Evolutionary conservation across 2,797 vertebrate genomes (phyloP), one percentile per base, ranked within the genome.

Genomic region (Lacerta viridis): DNA sequence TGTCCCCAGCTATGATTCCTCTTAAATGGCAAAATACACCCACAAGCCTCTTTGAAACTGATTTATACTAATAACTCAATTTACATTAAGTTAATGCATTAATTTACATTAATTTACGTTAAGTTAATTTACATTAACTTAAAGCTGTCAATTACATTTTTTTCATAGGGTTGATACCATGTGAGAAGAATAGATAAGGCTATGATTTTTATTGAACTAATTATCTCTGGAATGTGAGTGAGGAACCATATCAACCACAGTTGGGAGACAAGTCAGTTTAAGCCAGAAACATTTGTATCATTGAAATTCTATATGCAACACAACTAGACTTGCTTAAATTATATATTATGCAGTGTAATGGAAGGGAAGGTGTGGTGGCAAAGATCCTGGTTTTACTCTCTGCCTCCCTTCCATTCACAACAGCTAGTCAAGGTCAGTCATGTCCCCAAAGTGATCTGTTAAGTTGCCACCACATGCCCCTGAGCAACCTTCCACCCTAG

Each of bases 271-370:
- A 84, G 90, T 87, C 89, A 29, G 86, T 27, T 78, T 0, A 79
- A 94, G 91, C 76, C 80, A 72, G 79, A 71, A 25, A 85, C 1
- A 1, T 39, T 41, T 90, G 86, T 41, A 76, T 88, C 88, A 82
- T 80, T 55, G 43, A 76, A 50, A 33, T 71, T 84, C 85, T 90
- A 39, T 0, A 39, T 68, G 84, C 71, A 80, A 46, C 93, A 80
- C 7, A 76, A 4, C 84, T 75, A 85, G 25, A 83, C 89, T 83
- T 74, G 78, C 75, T 43, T 76, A 74, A 69, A 0, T 82, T 78
- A 23, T 50, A 43, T 50, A 82, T 59, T 0, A 36, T 82, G 13
- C 11, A 50, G 50, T 55, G 50, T 15, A 55, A 55, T 13, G 15
- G 50, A 55, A 55, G 3, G 50, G 50, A 55, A 55, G 3, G 50